Conservation (phyloP, 2,797 vertebrate species). For the Pseudomugil tenellus region DNA sequence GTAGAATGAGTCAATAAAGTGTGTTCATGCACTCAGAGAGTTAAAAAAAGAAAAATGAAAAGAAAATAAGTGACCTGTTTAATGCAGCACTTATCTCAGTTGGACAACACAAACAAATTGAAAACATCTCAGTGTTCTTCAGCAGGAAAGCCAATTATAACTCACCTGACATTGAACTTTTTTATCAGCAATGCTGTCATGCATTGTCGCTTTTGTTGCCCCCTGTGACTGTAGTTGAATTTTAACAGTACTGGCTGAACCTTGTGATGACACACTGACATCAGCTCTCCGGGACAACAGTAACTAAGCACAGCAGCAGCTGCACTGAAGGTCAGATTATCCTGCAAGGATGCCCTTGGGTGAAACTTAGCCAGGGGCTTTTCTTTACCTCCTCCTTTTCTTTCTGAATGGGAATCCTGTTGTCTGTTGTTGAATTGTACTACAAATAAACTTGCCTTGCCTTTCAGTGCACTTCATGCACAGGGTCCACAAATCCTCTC, state of each 20-base stretch:
- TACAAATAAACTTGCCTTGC: too few relatives aligned
- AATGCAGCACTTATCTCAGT: constrained; percentile 16
- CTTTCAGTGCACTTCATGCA: constrained; percentile 3
- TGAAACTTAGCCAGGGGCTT: constrained; percentile 6
- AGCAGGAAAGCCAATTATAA: constrained; percentile 4
- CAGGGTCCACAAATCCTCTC: constrained; percentile 12
- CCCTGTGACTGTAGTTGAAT: constrained; percentile 37
- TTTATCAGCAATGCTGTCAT: constrained; percentile 43
- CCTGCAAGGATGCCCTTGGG: constrained; percentile 5
- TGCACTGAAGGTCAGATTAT: constrained; percentile 21
- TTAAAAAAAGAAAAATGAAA: constrained; percentile 2
- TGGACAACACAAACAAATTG: constrained; percentile 11
- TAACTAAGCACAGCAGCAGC: constrained; percentile 11
- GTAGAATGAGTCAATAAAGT: constrained; percentile 27
- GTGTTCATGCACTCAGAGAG: background rate
- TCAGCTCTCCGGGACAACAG: constrained; percentile 8
- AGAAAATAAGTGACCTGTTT: constrained; percentile 2
- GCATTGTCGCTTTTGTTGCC: constrained; percentile 1
- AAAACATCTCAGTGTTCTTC: background rate
- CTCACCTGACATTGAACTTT: constrained; percentile 60
- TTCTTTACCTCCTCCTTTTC: background rate
- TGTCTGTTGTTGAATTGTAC: background rate
- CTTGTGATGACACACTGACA: constrained; percentile 49
- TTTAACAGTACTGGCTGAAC: constrained; percentile 64
- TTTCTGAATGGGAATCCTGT: constrained; percentile 18